Conservation (phyloP, 2,113 vertebrate genomes). For the Lonchura striata region DNA sequence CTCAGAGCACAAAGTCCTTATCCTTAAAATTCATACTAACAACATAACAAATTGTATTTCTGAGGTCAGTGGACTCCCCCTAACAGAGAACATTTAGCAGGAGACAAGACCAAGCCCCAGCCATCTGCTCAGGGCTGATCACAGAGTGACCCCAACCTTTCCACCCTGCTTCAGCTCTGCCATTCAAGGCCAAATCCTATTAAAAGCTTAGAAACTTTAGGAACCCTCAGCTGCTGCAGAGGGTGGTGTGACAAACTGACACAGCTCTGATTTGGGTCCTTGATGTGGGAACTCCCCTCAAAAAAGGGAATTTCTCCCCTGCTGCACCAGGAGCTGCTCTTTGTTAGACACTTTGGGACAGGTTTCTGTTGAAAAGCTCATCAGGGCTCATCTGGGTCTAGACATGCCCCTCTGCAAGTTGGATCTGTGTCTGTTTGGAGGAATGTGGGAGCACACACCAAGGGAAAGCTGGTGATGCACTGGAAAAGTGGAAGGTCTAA, state of each 20-base stretch:
- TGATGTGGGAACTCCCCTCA: not conserved
- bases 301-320: not conserved
- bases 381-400: not conserved
- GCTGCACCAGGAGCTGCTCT: not conserved
- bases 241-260: not conserved
- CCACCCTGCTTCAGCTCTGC: not conserved
- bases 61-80: not conserved
- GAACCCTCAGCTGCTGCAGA: not conserved
- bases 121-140: not conserved
- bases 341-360: not conserved
- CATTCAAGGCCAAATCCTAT: not conserved
- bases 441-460: rapidly evolving
- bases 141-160: not conserved
- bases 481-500: not conserved
- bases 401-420: not conserved
- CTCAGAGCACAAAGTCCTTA: not conserved
- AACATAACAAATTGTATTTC: not conserved
- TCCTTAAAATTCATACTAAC: not conserved
- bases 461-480: not conserved
- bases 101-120: not conserved
- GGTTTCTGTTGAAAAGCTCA: not conserved
- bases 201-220: not conserved
- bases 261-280: not conserved
- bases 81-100: not conserved
- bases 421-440: not conserved